Conservation (phyloP, 1,140 invertebrate species). For the Drosophila suzukii region DNA sequence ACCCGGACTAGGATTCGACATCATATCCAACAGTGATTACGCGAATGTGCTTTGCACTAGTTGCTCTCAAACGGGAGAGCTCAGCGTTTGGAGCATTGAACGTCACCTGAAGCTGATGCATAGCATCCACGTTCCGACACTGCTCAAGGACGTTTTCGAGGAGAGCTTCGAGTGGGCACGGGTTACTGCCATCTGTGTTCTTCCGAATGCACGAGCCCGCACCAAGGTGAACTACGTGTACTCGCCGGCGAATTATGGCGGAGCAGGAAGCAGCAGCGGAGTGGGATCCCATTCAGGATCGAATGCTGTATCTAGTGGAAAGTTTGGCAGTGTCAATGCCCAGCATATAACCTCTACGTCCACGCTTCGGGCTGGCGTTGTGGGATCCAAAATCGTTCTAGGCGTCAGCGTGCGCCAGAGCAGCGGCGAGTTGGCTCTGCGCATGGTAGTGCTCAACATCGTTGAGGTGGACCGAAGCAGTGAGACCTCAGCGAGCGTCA, state of each 20-base stretch:
- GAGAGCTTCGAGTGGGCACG: constrained; percentile 75
- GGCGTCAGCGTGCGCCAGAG: constrained; percentile 74
- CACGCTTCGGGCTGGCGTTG: constrained; percentile 78
- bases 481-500: constrained; percentile 60
- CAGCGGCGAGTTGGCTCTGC: constrained; percentile 73
- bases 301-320: constrained; percentile 33
- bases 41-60: constrained; percentile 90
- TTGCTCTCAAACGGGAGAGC: constrained; percentile 85
- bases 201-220: constrained; percentile 73
- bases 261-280: constrained; percentile 29
- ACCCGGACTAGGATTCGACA: constrained; percentile 84
- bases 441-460: constrained; percentile 77
- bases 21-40: constrained; percentile 87
- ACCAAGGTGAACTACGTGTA: constrained; percentile 76
- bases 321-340: constrained; percentile 55
- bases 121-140: constrained; percentile 66
- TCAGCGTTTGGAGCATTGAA: constrained; percentile 90
- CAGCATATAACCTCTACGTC: constrained; percentile 78
- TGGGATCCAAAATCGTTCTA: constrained; percentile 77
- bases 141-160: constrained; percentile 78
- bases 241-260: constrained; percentile 53
- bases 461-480: constrained; percentile 66
- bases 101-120: constrained; percentile 87
- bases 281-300: constrained; percentile 28
- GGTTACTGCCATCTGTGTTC: constrained; percentile 77